A percentile compares a stretch with the other conserved stretches of the same genome.
Conservation (phyloP, 2,888 invertebrate species). For the Xiphydria camelus region DNA sequence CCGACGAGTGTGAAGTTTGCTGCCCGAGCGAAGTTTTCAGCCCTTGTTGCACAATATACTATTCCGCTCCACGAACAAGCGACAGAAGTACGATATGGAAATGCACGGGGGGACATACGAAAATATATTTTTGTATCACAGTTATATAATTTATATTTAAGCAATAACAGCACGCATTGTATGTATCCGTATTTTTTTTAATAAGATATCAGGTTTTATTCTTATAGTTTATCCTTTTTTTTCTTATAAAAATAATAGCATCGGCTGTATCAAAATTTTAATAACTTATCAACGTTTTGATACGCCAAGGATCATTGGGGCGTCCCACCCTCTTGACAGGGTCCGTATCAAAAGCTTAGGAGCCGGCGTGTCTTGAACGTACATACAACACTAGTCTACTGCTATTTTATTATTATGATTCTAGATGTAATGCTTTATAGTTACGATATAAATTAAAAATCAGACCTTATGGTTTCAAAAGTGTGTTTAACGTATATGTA, state of each 20-base stretch:
- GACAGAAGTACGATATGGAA: too few relatives aligned
- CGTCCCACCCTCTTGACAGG: conserved; percentile 11
- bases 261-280: conserved; percentile 16
- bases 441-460: conserved; percentile 17
- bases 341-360: conserved; percentile 12
- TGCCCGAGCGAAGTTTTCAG: too few relatives aligned
- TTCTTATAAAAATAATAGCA: conserved; percentile 13
- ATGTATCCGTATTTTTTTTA: conserved; percentile 7
- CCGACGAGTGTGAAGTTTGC: too few relatives aligned
- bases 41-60: too few relatives aligned
- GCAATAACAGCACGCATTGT: conserved; percentile 18
- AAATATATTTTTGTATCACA: conserved; percentile 24
- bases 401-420: conserved; percentile 2
- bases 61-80: too few relatives aligned
- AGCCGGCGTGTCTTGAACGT: conserved; percentile 11
- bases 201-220: conserved; percentile 5
- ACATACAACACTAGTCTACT: conserved; percentile 9
- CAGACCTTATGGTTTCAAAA: conserved; percentile 17
- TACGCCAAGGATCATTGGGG: conserved; percentile 13
- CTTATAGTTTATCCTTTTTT: conserved; percentile 3
- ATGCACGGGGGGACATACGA: conserved; percentile 11
- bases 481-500: conserved; percentile 10
- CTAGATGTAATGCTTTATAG: conserved; percentile 11
- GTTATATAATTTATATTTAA: conserved; percentile 24
- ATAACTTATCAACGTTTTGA: conserved; percentile 14